Base-by-base conservation (phyloP, 2,797 vertebrate genomes). In the Cynodonichthys magdalenae region DNA sequence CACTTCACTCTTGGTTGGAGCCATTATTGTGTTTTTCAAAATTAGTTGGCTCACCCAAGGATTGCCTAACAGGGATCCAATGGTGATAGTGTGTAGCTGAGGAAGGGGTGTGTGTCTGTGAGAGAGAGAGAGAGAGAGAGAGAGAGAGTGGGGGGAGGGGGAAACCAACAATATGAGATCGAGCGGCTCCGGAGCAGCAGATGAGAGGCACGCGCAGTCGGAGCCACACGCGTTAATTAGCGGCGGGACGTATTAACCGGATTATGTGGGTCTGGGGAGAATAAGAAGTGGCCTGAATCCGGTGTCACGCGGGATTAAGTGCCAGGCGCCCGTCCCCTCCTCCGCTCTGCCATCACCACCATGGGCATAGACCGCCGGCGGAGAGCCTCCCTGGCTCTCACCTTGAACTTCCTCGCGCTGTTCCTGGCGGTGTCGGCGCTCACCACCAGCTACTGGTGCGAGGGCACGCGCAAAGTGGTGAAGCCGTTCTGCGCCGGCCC, bases 371-470 rank as follows among this genome's bases (percentile, higher is more conserved):
- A 92, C 83, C 77, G 93, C 68, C 46, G 90, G 72, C 90, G 93
- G 78, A 92, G 90, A 91, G 92, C 90, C 0, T 94, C 93, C 1
- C 90, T 95, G 71, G 93, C 94, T 7, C 94, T 97, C 77, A 90
- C 92, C 15, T 86, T 96, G 60, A 90, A 94, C 82, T 92, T 95
- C 85, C 75, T 96, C 19, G 94, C 95, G 10, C 71, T 97, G 53
- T 73, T 92, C 42, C 93, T 96, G 81, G 95, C 95, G 14, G 81
- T 96, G 67, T 94, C 92, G 0, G 94, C 96, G 0, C 87, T 96
- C 55, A 90, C 92, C 64, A 97, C 95, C 92, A 97, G 95, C 77
- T 93, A 96, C 91, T 97, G 97, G 96, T 97, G 96, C 14, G 91
- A 96, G 56, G 96, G 95, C 0, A 93, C 83, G 0, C 89, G 94